These are phyloP conservation scores for Lamellibrachia satsuma DNA, from an alignment of 2,888 invertebrate species.

Conservation along the genomic window DNA sequence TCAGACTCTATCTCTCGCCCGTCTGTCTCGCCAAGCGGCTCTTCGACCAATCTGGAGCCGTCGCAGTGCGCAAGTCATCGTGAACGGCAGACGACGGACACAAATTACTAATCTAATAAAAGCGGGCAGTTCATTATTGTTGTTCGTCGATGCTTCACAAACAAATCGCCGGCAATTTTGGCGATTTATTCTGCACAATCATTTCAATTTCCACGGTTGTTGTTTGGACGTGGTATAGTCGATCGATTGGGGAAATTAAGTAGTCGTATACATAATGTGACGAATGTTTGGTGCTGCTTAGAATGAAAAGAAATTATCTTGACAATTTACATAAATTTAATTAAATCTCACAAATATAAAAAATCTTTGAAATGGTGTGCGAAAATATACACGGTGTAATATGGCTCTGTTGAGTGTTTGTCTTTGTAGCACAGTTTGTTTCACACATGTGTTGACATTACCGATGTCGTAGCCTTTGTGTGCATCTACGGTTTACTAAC, in stretches of 20 bases:
- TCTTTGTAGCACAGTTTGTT: not conserved
- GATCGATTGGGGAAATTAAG: not conserved
- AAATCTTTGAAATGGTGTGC: not conserved
- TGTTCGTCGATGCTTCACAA: not conserved
- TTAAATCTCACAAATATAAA: not conserved
- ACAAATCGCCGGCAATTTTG: not conserved
- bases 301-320: not conserved
- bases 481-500: not conserved
- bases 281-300: not conserved
- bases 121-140: not conserved
- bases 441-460: not conserved
- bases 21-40: not conserved
- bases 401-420: not conserved
- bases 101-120: not conserved
- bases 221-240: not conserved
- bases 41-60: not conserved
- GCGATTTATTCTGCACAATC: not conserved
- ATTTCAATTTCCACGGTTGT: not conserved
- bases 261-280: not conserved
- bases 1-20: not conserved
- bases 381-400: not conserved
- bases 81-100: not conserved
- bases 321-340: not conserved
- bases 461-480: not conserved
- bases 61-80: not conserved